Percentiles rank a stretch among this genome's conserved stretches.
phyloP scores from a whole-genome alignment of 2,888 invertebrate genomes.

The Operophtera brumata region DNA sequence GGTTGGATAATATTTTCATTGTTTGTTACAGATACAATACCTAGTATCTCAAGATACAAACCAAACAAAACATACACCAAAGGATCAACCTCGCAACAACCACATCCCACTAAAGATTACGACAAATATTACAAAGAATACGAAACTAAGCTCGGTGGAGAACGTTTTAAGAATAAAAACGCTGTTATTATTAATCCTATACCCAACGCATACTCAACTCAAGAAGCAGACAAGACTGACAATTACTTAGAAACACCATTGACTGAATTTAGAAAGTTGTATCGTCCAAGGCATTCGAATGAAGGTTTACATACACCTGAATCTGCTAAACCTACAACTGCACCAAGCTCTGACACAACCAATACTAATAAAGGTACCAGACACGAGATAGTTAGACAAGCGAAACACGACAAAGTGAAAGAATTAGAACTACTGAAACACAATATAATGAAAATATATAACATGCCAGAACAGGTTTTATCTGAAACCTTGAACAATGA shows the following conservation, averaged over 20 bases:
- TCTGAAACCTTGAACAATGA: constrained; percentile 1
- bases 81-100: constrained; percentile 28
- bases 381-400: constrained; percentile 27
- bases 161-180: constrained; percentile 45
- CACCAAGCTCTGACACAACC: not conserved
- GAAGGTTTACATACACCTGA: not conserved
- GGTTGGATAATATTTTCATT: not conserved
- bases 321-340: constrained; percentile 6
- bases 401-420: constrained; percentile 34
- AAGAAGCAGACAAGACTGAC: constrained; percentile 12
- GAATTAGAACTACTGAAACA: constrained; percentile 52
- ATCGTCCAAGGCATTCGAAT: constrained; percentile 36
- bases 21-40: constrained; percentile 37
- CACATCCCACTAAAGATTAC: constrained; percentile 34
- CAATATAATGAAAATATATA: constrained; percentile 51
- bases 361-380: constrained; percentile 1
- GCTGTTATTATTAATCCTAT: constrained; percentile 10
- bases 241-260: constrained; percentile 64
- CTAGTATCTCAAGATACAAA: constrained; percentile 34
- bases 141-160: constrained; percentile 42
- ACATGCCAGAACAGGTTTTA: constrained; percentile 32
- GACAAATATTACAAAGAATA: constrained; percentile 58
- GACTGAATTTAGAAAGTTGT: constrained; percentile 63
- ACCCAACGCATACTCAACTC: constrained; percentile 9
- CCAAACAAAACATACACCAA: constrained; percentile 24